Evolutionary conservation across 2,797 vertebrate species (phyloP), one percentile per base, ranked within the genome.

Genomic region (Sebastes vulpes): DNA sequence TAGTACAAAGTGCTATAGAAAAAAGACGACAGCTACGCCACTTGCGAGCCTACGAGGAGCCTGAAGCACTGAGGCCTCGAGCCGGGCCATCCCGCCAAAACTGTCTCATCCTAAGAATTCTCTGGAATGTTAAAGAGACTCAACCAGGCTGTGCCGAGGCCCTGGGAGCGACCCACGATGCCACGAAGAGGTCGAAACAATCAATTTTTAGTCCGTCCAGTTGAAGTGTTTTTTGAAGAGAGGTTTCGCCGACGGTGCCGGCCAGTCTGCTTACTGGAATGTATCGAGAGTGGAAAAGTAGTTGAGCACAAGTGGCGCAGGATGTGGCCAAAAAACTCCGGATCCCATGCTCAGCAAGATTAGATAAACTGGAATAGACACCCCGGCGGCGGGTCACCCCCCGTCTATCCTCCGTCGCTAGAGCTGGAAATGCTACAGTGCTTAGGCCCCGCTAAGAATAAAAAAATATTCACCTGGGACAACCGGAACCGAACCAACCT

Each of bases 401-500:
- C 64, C 28, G 38, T 58, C 52, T 3, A 16, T 56, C 65, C 65
- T 70, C 78, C 61, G 9, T 67, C 54, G 54, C 12, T 38, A 54
- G 16, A 71, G 70, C 56, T 86, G 73, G 70, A 85, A 87, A 91
- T 87, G 89, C 86, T 88, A 89, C 88, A 95, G 93, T 95, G 95
- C 93, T 96, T 88, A 96, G 95, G 93, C 94, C 96, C 94, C 88
- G 81, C 94, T 94, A 95, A 81, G 28, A 74, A 26, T 53, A 48
- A 90, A 93, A 87, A 53, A 59, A 25, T 79, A 85, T 93, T 94
- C 89, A 89, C 91, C 91, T 77, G 89, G 89, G 82, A 95, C 94
- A 89, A 96, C 87, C 92, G 89, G 94, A 94, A 90, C 91, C 69
- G 93, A 35, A 77, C 57, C 75, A 81, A 83, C 71, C 65, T 84